Evolutionary conservation across 2,797 vertebrate species (phyloP), one percentile per base, ranked within the genome.

Genomic region (Pterois miles): DNA sequence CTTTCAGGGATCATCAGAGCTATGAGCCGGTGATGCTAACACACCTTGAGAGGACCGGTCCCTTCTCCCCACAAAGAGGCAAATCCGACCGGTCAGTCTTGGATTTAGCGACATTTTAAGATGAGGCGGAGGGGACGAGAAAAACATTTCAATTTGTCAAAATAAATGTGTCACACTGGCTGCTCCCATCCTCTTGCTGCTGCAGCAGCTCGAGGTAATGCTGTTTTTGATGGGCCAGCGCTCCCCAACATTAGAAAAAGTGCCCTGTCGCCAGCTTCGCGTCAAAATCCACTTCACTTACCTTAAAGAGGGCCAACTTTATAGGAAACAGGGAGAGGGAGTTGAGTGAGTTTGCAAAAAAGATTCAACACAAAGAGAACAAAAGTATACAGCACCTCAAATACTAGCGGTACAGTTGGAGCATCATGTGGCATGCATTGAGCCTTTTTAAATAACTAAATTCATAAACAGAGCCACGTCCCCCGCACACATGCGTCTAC

Each of bases 381-480:
- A 88, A 83, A 86, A 71, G 66, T 74, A 54, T 66, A 76, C 57
- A 68, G 14, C 29, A 69, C 66, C 67, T 84, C 52, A 78, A 70
- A 80, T 60, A 74, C 69, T 46, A 67, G 77, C 68, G 33, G 70
- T 84, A 86, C 65, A 86, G 82, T 89, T 60, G 48, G 20, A 71
- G 74, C 71, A 81, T 83, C 76, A 84, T 89, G 76, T 91, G 85
- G 80, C 64, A 62, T 87, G 67, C 71, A 86, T 78, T 70, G 66
- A 86, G 75, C 36, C 81, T n/a, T 81, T 88, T 91, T 89, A 89
- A 93, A 91, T 92, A 90, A 92, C 84, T 87, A 90, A 93, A 93
- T 93, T 91, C 92, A 92, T 91, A 92, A 93, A 94, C 91, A 92
- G 76, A 91, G 86, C 85, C 74, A 72, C 89, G 36, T 93, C 91